Percentiles rank a stretch among this genome's conserved stretches.
Evolutionary conservation across 2,797 vertebrate species (phyloP).

Genomic region (Cynodonichthys magdalenae): DNA sequence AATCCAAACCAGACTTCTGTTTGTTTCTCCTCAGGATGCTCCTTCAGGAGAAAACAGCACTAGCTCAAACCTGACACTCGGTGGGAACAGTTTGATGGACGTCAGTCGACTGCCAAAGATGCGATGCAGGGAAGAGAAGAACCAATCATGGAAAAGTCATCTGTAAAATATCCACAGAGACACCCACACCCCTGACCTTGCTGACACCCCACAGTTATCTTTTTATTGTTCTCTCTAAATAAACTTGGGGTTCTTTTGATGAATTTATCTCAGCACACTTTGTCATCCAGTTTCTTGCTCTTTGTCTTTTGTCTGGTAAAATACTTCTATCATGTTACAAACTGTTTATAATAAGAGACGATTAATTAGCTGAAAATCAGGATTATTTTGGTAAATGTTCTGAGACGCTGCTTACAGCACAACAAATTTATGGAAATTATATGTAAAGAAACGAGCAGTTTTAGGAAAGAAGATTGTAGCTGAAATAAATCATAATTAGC

Average conservation of each 20-base stretch:
- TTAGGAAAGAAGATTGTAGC: background rate
- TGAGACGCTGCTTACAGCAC: background rate
- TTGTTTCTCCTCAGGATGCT: conserved; percentile 73
- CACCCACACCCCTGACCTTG: conserved; percentile 11
- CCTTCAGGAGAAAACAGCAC: conserved; percentile 86
- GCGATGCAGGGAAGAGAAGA: conserved; percentile 25
- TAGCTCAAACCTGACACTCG: conserved; percentile 51
- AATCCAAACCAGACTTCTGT: background rate
- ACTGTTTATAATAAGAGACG: background rate
- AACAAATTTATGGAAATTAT: conserved; percentile 17
- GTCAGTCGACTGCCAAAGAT: conserved; percentile 52
- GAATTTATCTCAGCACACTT: conserved; percentile 38
- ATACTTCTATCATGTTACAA: conserved; percentile 7
- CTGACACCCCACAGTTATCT: conserved; percentile 25
- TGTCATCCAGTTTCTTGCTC: conserved; percentile 28
- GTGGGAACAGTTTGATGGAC: conserved; percentile 47
- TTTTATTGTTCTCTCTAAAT: conserved; percentile 61
- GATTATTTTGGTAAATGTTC: conserved; percentile 3
- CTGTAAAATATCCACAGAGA: conserved; percentile 32
- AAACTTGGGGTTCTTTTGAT: conserved; percentile 60
- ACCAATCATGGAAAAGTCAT: conserved; percentile 35
- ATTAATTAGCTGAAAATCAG: background rate
- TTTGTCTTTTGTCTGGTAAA: conserved; percentile 9
- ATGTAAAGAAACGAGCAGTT: conserved; percentile 3
- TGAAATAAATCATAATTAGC: background rate